Percentiles rank a stretch among this genome's conserved stretches.
Conservation (phyloP, 2,888 invertebrate species). For the Phyllotreta cruciferae region DNA sequence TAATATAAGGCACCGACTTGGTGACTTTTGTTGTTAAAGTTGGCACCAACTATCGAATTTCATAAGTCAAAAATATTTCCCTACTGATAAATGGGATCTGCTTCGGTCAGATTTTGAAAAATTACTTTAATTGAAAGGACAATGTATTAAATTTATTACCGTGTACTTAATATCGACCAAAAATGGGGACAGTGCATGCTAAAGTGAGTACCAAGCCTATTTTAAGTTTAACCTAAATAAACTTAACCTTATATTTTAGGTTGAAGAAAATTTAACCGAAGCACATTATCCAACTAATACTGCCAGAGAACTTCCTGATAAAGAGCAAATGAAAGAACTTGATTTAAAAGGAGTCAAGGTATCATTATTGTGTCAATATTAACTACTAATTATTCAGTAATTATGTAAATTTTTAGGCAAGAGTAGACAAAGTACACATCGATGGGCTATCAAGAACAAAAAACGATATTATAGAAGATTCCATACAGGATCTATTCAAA, state of each 20-base stretch:
- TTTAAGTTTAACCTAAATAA: slow-evolving; percentile 22
- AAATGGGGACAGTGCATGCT: slow-evolving; percentile 61
- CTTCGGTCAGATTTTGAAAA: slow-evolving; percentile 30
- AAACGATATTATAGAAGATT: slow-evolving; percentile 83
- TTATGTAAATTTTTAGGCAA: slow-evolving; percentile 64
- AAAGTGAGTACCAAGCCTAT: slow-evolving; percentile 53
- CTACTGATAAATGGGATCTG: slow-evolving; percentile 7
- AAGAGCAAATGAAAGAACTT: slow-evolving; percentile 56
- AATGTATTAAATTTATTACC: slow-evolving; percentile 24
- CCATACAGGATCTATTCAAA: slow-evolving; percentile 82
- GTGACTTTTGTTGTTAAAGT: slow-evolving; percentile 5
- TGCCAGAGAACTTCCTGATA: slow-evolving; percentile 38
- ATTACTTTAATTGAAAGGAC: slow-evolving; percentile 1
- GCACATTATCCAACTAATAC: slow-evolving; percentile 36
- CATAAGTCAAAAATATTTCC: not conserved
- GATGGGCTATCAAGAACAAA: slow-evolving; percentile 87
- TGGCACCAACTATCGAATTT: slow-evolving; percentile 2
- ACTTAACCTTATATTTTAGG: slow-evolving; percentile 47
- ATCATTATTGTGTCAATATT: slow-evolving; percentile 24
- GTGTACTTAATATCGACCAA: slow-evolving; percentile 9
- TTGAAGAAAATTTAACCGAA: slow-evolving; percentile 43
- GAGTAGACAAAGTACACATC: slow-evolving; percentile 85
- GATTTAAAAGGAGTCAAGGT: slow-evolving; percentile 65
- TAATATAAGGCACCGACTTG: not conserved
- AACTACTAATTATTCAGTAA: not conserved